Evolutionary conservation across 1,140 invertebrate species (phyloP), one percentile per base, ranked within the genome.

Genomic region (Panagrolaimus sp.): DNA sequence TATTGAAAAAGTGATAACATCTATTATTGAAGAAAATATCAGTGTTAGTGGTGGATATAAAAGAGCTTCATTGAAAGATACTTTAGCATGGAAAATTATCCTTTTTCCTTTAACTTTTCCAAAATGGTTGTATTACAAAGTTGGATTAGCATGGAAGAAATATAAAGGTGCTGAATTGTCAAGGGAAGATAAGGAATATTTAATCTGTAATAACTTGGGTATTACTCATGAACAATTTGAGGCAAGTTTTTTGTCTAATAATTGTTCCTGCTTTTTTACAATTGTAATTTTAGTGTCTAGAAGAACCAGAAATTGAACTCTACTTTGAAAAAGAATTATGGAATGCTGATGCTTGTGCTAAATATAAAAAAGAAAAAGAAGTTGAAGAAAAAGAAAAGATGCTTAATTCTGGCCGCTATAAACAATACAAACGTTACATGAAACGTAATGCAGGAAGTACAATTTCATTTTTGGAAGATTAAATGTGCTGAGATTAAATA

Each of bases 11-110:
- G 88, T 91, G 31, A 89, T 93, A 65, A 87, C 89, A 75, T 87
- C 88, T 83, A 89, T 93, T 11, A 89, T 93, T 68, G 90, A 91
- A 84, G 89, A 92, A 74, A 92, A 92, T 79, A 91, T 93, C 88
- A 75, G 74, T 76, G 83, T 66, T 73, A 87, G 90, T 80, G 92
- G 92, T 5, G 90, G 91, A 8, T 93, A 92, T 84, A 89, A 90
- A 0, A 92, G 91, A 81, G 91, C 91, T 8, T 87, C 87, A 66
- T 80, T 90, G 4, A 85, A 84, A 42, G 89, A 93, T 83, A 88
- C 93, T 1, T 83, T 93, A 9, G 91, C 90, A 89, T 85, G 92
- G 65, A 90, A 92, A 83, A 80, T 93, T 44, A 82, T 92, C 44
- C 87, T 91, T 42, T 86, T 89, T 31, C 92, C 92, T 0, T 90